These are phyloP conservation scores for Heliconius charithonia DNA, from an alignment of 2,888 invertebrate genomes.

Conservation along the genomic window DNA sequence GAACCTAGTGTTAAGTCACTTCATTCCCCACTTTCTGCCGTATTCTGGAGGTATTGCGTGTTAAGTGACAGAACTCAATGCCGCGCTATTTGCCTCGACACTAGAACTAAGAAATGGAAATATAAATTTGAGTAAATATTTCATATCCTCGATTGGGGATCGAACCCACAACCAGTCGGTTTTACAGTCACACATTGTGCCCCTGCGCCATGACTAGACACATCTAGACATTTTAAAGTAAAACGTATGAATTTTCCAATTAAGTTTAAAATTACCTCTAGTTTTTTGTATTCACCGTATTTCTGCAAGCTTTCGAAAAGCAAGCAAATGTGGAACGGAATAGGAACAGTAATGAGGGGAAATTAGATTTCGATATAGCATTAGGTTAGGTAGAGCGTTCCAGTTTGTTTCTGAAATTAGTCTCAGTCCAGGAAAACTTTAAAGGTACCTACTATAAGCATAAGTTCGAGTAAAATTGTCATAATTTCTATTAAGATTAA, in stretches of 20 bases:
- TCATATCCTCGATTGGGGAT: too few species aligned
- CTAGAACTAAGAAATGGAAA: too few species aligned
- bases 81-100: too few species aligned
- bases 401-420: conserved; percentile 10
- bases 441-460: background rate
- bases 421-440: background rate
- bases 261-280: conserved; percentile 6
- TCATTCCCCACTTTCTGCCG: too few species aligned
- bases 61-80: too few species aligned
- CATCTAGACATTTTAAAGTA: background rate
- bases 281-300: conserved; percentile 12
- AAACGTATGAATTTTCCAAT: background rate
- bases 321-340: conserved; percentile 21
- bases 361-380: conserved; percentile 32
- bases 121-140: too few species aligned
- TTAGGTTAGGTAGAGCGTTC: conserved; percentile 22
- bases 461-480: background rate
- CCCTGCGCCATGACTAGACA: too few species aligned
- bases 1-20: too few species aligned
- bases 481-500: background rate
- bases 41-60: too few species aligned
- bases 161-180: too few species aligned
- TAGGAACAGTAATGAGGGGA: conserved; percentile 23
- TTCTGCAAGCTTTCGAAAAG: conserved; percentile 24
- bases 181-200: too few species aligned